Evolutionary conservation across 1,140 invertebrate species (phyloP).

Genomic region (Sarcophaga bullata): DNA sequence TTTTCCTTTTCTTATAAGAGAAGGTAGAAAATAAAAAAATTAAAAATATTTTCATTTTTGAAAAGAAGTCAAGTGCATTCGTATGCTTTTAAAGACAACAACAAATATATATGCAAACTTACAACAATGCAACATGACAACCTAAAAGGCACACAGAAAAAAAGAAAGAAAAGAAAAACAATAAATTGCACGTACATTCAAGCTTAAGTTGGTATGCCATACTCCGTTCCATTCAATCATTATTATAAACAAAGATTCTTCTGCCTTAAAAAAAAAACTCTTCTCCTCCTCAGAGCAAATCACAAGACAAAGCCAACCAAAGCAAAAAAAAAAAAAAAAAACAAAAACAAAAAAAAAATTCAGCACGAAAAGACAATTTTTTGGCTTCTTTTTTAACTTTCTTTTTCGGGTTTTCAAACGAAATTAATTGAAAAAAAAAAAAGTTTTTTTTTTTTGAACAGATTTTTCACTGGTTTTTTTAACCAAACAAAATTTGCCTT

Average conservation of each 20-base stretch:
- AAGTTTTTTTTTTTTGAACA: no score
- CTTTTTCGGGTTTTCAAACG: neutral
- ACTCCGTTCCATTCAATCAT: neutral
- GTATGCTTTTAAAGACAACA: neutral
- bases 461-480: no score
- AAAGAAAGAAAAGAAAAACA: neutral
- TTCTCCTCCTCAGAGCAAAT: neutral
- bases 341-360: neutral
- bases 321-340: neutral
- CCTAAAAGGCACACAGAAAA: neutral
- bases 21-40: neutral
- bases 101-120: neutral
- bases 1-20: no score
- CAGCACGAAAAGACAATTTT: neutral
- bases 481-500: no score
- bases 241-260: neutral
- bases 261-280: neutral
- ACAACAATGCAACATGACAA: neutral
- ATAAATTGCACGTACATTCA: constrained; percentile 2
- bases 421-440: no score
- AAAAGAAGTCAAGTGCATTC: constrained; percentile 13
- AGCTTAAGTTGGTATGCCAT: neutral
- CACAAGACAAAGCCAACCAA: no score
- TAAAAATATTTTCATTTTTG: neutral
- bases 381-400: constrained; percentile 1